Base-by-base conservation (phyloP, 2,797 vertebrate species). In the Lagocephalus sceleratus region DNA sequence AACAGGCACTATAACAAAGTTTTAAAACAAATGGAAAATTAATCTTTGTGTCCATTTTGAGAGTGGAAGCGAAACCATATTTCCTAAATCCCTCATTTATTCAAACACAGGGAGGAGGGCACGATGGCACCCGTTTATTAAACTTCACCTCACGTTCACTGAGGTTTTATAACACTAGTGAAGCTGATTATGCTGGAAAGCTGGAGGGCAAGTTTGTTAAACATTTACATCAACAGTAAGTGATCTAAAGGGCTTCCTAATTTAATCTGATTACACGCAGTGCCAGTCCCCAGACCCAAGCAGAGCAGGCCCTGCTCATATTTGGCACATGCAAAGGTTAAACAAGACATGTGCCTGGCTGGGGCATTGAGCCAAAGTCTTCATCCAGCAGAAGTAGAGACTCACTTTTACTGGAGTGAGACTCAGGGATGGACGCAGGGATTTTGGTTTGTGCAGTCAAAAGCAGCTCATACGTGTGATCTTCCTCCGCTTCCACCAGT, bases 401-500 rank as follows among this genome's bases (percentile, higher is more conserved):
- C 10, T 52, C 54, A 94, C 94, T 91, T 92, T 88, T 85, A 25
- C 59, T 65, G 23, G 78, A 69, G 0, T 66, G 65, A 40, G 71
- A 47, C 19, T 87, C 83, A 21, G 75, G 75, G 0, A 68, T 71
- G 6, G 70, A 50, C 0, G 75, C 68, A 0, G 84, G 88, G 68
- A 88, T 92, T 88, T 96, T 98, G 52, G 97, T 98, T 82, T 95
- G 93, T 47, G 96, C 96, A 1, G 93, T 94, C 52, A 94, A 75
- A 79, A 99, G 46, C 42, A 97, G 81, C 79, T 99, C 97, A 0
- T 98, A 99, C 0, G 95, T 94, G 84, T 98, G 95, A 58, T 99
- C 95, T 9, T 93, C 93, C 43, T 94, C 92, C 40, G 93, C 94
- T 67, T 90, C 93, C 11, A 79, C 89, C 41, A 48, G 65, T 25